Evolutionary conservation across 2,888 invertebrate genomes (phyloP), one percentile per base, ranked within the genome.

Genomic region (Drosophila mimica): DNA sequence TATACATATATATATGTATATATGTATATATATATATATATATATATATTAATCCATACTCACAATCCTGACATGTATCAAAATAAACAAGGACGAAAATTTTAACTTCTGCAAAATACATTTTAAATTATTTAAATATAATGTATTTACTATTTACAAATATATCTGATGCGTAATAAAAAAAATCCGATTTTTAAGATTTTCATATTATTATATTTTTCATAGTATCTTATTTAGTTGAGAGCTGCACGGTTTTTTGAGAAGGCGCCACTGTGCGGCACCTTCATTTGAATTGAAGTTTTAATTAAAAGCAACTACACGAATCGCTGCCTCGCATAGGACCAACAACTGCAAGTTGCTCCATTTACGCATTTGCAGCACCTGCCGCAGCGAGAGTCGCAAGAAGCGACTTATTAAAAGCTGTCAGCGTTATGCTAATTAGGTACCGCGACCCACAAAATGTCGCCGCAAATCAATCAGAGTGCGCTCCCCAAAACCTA

Each of bases 261-360:
- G 17, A 49, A 5, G 4, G 28, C 4, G 11, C 28, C 36, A 56
- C 56, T 38, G 56, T 56, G 56, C 56, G 11, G n/a, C 59, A 51
- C 57, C 59, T 66, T 56, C 68, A 79, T 90, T 84, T 91, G 68
- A 79, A 91, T 86, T 91, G 85, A 89, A 89, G 86, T 91, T 91
- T 91, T 91, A 91, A 91, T 91, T 91, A 91, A 90, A 90, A 85
- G 81, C 88, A 84, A 80, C 81, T 81, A 77, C 73, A 76, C 63
- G 61, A 43, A 31, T 9, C 15, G 13, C 43, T 52, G 61, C 70
- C 25, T 60, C 49, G 71, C 33, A 48, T 20, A 60, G 34, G 61
- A 11, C 52, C 51, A 40, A 36, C 48, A 61, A 74, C 49, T 76
- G 76, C 76, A 54, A 30, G 71, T 46, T 56, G 38, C 46, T 52